Evolutionary conservation across 1,140 invertebrate genomes (phyloP), one percentile per base, ranked within the genome.

Genomic region (Zophobas morio): DNA sequence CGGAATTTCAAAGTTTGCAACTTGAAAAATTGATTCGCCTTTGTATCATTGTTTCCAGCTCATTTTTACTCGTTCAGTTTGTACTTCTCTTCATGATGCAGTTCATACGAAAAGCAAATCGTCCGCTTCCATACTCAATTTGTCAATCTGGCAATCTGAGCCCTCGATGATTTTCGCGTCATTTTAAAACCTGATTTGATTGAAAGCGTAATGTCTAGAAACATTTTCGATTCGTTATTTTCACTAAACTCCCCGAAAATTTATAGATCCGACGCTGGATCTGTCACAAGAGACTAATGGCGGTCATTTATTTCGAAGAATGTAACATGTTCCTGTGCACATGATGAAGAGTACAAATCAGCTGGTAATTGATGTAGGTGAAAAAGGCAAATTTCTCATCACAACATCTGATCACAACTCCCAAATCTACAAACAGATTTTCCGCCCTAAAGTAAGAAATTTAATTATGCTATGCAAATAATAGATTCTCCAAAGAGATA

Each of bases 201-300:
- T 66, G 60, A 66, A 66, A 66, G 60, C 60, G 32, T 42, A 66
- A 42, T 42, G 60, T 66, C 60, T 40, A 42, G 60, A 66, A 66
- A 40, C 60, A 66, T 66, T 66, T 66, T 66, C 60, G 42, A 66
- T 66, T 66, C 60, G 60, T 66, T 66, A 66, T 66, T 66, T 66
- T 66, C 60, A 66, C 60, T 66, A 66, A 66, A 66, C 60, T 66
- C 42, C 60, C 37, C 42, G 37, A 47, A 39, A 73, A 73, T 73
- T 73, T 73, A 73, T 73, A 73, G 71, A 73, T 56, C 54, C 71
- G 20, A 73, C 71, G 71, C n/a, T 73, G 71, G 71, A 73, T 73
- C 54, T 73, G 71, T 73, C 71, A 73, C 71, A 73, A 73, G 49
- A 73, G 71, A 73, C 71, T 73, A 73, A 73, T 73, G 42, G 71